Evolutionary conservation across 1,140 invertebrate species (phyloP).

Genomic region (Vollenhovia emeryi): DNA sequence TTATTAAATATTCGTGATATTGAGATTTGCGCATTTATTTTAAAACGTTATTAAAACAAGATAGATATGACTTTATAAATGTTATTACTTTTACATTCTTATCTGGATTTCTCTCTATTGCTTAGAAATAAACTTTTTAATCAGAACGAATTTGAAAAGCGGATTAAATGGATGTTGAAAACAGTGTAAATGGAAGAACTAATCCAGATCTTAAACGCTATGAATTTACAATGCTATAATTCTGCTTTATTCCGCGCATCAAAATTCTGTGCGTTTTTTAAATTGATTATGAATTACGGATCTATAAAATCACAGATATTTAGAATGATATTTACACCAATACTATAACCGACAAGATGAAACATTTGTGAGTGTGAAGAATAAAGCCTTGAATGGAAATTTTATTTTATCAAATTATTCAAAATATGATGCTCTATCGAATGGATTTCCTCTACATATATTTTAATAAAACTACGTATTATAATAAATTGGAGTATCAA

Average conservation of each 20-base stretch:
- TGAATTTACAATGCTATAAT: slow-evolving; percentile 7
- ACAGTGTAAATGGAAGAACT: background rate
- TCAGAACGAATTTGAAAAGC: background rate
- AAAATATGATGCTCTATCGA: no score
- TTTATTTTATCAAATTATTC: background rate
- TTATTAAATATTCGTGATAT: slow-evolving; percentile 31
- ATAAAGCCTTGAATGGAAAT: background rate
- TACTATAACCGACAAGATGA: background rate
- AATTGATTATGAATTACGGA: background rate
- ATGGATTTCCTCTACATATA: no score
- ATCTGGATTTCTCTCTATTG: background rate
- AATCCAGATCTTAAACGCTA: background rate
- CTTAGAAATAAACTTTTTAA: background rate
- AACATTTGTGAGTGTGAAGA: background rate
- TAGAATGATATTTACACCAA: background rate
- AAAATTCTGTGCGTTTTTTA: background rate
- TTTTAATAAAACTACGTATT: background rate
- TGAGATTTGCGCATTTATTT: background rate
- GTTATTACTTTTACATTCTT: background rate
- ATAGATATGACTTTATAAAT: background rate
- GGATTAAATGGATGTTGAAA: background rate
- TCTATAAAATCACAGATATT: background rate
- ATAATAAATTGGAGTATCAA: background rate
- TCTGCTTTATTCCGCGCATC: background rate
- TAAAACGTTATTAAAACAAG: background rate